These are phyloP conservation scores for Ptycholaimellus sp. DNA, from an alignment of 2,888 invertebrate species.

Conservation along the genomic window DNA sequence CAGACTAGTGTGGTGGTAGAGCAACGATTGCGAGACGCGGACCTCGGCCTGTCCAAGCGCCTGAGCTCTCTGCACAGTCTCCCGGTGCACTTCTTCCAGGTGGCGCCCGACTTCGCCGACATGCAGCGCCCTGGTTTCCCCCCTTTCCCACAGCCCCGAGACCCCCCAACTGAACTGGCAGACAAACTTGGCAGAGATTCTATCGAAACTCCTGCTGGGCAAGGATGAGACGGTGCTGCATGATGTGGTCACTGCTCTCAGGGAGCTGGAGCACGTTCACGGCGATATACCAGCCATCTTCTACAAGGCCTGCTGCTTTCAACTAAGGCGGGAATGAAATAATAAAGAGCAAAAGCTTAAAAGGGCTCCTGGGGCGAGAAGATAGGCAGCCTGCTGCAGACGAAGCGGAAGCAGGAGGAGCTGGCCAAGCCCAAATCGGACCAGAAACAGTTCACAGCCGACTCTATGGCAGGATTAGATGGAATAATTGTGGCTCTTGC, in stretches of 20 bases:
- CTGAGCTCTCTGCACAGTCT: too few relatives aligned
- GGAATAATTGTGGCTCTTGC: not conserved
- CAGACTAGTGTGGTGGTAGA: too few relatives aligned
- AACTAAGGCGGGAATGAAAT: not conserved
- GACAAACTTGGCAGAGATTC: too few relatives aligned
- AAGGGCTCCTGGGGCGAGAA: not conserved
- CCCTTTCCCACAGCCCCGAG: too few relatives aligned
- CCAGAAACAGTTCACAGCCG: too few relatives aligned
- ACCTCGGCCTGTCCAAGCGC: too few relatives aligned
- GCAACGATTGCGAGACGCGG: too few relatives aligned
- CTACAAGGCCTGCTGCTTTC: constrained; percentile 4
- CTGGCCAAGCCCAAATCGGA: not conserved
- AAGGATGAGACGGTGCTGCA: constrained; percentile 1
- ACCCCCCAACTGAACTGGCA: too few relatives aligned
- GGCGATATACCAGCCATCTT: constrained; percentile 1
- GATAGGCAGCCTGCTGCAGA: not conserved
- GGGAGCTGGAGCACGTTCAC: constrained; percentile 1
- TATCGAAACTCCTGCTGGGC: not conserved
- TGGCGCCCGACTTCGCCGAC: too few relatives aligned
- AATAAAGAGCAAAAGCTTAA: not conserved
- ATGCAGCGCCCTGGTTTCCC: too few relatives aligned
- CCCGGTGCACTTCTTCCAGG: too few relatives aligned
- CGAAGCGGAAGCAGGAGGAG: not conserved
- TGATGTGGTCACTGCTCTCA: not conserved
- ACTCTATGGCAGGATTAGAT: not conserved